phyloP scores from a whole-genome alignment of 2,888 invertebrate species.

The Gonocerus acuteangulatus region DNA sequence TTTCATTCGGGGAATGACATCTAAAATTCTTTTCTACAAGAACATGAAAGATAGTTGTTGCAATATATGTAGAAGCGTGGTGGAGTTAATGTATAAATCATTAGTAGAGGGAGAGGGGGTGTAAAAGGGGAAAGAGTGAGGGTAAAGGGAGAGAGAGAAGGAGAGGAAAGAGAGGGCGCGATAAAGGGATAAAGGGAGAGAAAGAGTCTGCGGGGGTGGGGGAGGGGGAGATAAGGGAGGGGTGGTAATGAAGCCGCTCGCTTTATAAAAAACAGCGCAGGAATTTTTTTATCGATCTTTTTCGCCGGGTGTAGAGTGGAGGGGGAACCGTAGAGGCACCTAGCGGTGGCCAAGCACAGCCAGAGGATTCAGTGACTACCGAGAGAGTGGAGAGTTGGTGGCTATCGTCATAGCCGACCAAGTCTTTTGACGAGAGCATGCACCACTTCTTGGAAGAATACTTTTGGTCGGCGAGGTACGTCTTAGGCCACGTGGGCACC shows the following conservation, averaged over 20 bases:
- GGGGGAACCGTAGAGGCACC: slow-evolving; percentile 19
- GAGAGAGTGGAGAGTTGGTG: not conserved
- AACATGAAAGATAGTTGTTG: slow-evolving; percentile 1
- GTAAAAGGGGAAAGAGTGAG: not conserved
- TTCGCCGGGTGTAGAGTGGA: slow-evolving; percentile 19
- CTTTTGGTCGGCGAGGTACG: not conserved
- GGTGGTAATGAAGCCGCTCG: slow-evolving; percentile 37
- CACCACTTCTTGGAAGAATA: not conserved
- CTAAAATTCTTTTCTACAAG: not conserved
- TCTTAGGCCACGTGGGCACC: not conserved
- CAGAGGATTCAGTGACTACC: not conserved
- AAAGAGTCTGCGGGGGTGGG: not conserved
- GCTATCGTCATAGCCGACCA: not conserved
- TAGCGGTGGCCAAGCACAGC: slow-evolving; percentile 12
- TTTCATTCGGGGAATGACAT: no score
- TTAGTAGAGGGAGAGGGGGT: not conserved
- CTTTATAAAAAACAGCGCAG: slow-evolving; percentile 41
- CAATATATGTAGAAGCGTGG: not conserved
- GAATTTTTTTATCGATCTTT: slow-evolving; percentile 42
- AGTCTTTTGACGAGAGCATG: not conserved
- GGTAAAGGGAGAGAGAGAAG: not conserved
- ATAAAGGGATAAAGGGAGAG: not conserved
- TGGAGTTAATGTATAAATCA: not conserved
- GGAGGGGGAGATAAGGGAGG: slow-evolving; percentile 28
- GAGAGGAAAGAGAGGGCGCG: not conserved